phyloP scores from a whole-genome alignment of 2,113 vertebrate species.

The Syrrhaptes paradoxus region DNA sequence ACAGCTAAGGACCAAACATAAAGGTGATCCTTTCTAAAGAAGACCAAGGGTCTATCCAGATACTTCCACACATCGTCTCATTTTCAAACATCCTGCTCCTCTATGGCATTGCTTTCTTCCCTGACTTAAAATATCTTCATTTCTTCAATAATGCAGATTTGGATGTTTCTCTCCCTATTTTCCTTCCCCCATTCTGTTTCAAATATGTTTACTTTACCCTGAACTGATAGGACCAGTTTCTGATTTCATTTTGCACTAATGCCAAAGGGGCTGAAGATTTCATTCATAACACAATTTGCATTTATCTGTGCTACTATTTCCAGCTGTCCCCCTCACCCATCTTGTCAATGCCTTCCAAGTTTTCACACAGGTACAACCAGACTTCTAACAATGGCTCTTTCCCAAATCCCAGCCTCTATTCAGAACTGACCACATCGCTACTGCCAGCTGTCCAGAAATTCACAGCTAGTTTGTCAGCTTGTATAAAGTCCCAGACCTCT shows the following conservation, averaged over 20 bases:
- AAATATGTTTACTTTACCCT: background rate
- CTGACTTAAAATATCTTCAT: background rate
- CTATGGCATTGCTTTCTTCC: background rate
- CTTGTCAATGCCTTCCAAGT: background rate
- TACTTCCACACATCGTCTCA: background rate
- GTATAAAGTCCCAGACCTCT: background rate
- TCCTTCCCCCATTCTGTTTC: background rate
- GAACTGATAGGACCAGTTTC: background rate
- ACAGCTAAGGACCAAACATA: background rate
- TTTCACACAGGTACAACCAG: background rate
- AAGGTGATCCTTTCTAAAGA: background rate
- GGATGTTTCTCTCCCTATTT: background rate
- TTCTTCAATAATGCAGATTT: background rate
- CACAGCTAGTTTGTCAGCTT: background rate
- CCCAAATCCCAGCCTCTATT: background rate
- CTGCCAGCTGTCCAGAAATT: background rate
- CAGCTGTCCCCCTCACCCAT: background rate
- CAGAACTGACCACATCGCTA: background rate
- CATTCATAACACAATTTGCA: background rate
- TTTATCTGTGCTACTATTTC: background rate
- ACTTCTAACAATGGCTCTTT: background rate
- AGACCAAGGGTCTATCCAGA: background rate
- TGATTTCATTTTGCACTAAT: background rate
- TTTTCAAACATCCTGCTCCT: background rate
- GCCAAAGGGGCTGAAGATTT: background rate